These are phyloP conservation scores for Enteromius thamalakanensis DNA, from an alignment of 2,797 vertebrate species.

Conservation along the genomic window DNA sequence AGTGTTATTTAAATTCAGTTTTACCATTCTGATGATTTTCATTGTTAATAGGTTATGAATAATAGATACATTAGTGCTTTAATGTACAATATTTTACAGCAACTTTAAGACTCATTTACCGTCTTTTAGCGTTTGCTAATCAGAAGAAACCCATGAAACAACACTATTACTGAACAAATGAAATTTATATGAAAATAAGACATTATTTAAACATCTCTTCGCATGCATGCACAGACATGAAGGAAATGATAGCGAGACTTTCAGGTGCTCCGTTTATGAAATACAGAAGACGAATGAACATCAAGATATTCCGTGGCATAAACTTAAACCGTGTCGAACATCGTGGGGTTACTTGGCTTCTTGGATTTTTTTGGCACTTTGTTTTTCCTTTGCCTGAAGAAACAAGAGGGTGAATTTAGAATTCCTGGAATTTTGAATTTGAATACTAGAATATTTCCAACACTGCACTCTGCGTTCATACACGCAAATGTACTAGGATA, in stretches of 20 bases:
- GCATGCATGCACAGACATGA: constrained; percentile 50
- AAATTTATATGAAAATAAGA: constrained; percentile 84
- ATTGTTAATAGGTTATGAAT: background rate
- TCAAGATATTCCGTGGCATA: constrained; percentile 49
- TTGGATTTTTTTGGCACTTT: constrained; percentile 94
- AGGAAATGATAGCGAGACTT: constrained; percentile 40
- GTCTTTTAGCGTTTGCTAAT: too few species aligned
- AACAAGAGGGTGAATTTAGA: constrained; percentile 51
- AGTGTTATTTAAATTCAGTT: background rate
- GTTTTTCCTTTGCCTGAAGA: constrained; percentile 94
- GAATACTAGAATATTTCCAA: background rate
- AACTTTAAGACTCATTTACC: constrained; percentile 9
- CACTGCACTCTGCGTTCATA: background rate
- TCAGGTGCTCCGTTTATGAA: constrained; percentile 24
- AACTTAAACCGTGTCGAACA: constrained; percentile 25
- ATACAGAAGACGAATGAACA: constrained; percentile 42
- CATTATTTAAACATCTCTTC: constrained; percentile 63
- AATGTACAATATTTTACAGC: constrained; percentile 26
- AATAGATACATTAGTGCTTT: constrained; percentile 18
- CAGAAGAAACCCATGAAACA: constrained; percentile 22
- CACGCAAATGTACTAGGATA: background rate
- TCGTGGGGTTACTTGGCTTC: constrained; percentile 87
- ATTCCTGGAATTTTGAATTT: background rate
- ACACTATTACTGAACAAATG: constrained; percentile 66
- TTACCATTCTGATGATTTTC: background rate